Evolutionary conservation across 2,888 invertebrate genomes (phyloP), one percentile per base, ranked within the genome.

Genomic region (Hedychridium roseum): DNA sequence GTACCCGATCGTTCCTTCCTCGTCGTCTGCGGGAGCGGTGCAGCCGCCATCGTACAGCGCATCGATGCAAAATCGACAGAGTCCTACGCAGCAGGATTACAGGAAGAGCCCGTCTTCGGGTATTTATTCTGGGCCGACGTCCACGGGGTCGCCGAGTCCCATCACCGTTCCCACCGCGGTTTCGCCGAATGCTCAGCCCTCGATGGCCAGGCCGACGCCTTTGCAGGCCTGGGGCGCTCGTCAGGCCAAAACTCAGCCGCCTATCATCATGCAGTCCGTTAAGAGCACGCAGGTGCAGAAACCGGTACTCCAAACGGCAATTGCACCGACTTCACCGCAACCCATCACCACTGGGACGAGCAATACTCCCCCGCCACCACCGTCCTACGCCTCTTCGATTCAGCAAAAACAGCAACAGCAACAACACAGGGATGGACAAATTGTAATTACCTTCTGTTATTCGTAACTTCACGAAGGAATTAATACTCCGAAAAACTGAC

Each of bases 241-340:
- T 38, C 95, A 95, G 78, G 89, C 93, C 27, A 92, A 90, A 70
- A 89, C 94, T 14, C 94, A 94, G 71, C 91, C 94, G 37, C 94
- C 95, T 4, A 92, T 97, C 59, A 95, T 97, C 56, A 97, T 96
- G 94, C 95, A 96, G 78, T 93, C 94, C 20, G 97, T 97, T 12
- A 94, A 94, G 78, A 94, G 94, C 81, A 94, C 94, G 12, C 94
- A 95, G 79, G 95, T 94, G 27, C 94, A 94, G 74, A 97, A 96
- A 77, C 97, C 97, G 0, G 88, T 95, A 18, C 82, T 96, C 57
- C 97, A 97, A 80, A 97, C 95, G 11, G 97, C 97, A 6, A 92
- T 94, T 37, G 95, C 93, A n/a, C 95, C 95, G 1, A 88, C 90
- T 17, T 87, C 91, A 9, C 91, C 91, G 2, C 85, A 86, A 43